These are phyloP conservation scores for Mesorhabditis belari DNA, from an alignment of 2,888 invertebrate species.

Conservation along the genomic window DNA sequence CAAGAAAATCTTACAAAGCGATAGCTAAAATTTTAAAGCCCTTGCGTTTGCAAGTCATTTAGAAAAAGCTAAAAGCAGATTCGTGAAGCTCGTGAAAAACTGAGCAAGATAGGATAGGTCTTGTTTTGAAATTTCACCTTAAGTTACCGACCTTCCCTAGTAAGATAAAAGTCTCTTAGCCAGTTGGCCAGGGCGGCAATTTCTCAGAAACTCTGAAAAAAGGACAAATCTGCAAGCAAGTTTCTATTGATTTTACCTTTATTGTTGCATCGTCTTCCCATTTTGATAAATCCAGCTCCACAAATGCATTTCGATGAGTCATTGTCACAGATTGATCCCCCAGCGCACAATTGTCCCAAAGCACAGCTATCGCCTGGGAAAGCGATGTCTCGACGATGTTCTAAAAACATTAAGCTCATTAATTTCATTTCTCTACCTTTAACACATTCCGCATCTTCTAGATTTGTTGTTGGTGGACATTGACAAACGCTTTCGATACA, in stretches of 20 bases:
- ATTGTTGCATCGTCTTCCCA: slow-evolving; percentile 32
- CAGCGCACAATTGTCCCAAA: slow-evolving; percentile 39
- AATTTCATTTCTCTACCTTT: slow-evolving; percentile 3
- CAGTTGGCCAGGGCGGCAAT: too few species aligned
- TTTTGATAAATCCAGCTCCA: slow-evolving; percentile 31
- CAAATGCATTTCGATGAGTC: slow-evolving; percentile 40
- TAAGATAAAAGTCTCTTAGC: too few species aligned
- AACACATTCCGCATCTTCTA: slow-evolving; percentile 30
- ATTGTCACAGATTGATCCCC: slow-evolving; percentile 46
- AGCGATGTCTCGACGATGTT: slow-evolving; percentile 17
- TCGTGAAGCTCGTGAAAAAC: too few species aligned
- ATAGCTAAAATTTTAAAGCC: too few species aligned
- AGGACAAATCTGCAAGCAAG: neutral
- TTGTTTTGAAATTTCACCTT: too few species aligned
- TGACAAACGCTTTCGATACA: slow-evolving; percentile 32
- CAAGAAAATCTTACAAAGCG: too few species aligned
- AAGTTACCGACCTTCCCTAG: too few species aligned
- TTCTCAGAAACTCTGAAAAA: too few species aligned
- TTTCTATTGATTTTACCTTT: slow-evolving; percentile 18
- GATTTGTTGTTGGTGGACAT: slow-evolving; percentile 26
- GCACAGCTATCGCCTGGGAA: slow-evolving; percentile 39
- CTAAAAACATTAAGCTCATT: too few species aligned
- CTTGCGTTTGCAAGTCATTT: too few species aligned
- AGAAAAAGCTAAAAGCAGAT: too few species aligned
- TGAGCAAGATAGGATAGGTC: too few species aligned